A percentile compares a stretch with the other conserved stretches of the same genome.
Evolutionary conservation across 2,797 vertebrate genomes (phyloP).

Genomic region (Mormyrops boulengeri): DNA sequence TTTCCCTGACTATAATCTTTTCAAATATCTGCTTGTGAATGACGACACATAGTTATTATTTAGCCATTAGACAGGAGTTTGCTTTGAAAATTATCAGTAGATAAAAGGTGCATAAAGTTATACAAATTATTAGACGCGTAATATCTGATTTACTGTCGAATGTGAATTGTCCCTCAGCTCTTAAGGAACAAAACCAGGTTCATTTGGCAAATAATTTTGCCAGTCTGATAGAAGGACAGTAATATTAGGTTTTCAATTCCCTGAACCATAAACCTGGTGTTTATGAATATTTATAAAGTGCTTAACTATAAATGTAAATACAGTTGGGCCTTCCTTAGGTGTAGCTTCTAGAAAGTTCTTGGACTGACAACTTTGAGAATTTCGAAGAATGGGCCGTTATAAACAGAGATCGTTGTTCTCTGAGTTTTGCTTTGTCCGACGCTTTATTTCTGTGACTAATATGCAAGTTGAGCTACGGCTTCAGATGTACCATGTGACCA

Average conservation of each 20-base stretch:
- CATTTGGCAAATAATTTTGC: not conserved
- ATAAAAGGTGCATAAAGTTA: not conserved
- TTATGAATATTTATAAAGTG: slow-evolving; percentile 20
- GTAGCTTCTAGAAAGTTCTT: not conserved
- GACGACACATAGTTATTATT: not conserved
- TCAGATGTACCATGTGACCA: slow-evolving; percentile 35
- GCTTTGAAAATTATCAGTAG: not conserved
- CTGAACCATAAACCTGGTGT: not conserved
- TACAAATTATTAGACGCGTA: not conserved
- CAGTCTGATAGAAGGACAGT: not conserved
- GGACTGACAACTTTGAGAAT: not conserved
- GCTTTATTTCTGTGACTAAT: not conserved
- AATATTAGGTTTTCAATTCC: not conserved
- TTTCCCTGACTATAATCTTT: not conserved
- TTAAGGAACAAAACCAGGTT: not conserved
- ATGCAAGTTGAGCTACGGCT: not conserved
- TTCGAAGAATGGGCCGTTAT: not conserved
- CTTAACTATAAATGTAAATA: slow-evolving; percentile 7
- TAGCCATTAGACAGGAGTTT: not conserved
- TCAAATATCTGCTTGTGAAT: not conserved
- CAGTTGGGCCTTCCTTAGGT: not conserved
- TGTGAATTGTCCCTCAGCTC: not conserved
- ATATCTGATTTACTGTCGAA: not conserved
- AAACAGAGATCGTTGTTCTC: not conserved
- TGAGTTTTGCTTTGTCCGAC: not conserved